Base-by-base conservation (phyloP, 2,113 vertebrate species). In the Podarcis raffonei region DNA sequence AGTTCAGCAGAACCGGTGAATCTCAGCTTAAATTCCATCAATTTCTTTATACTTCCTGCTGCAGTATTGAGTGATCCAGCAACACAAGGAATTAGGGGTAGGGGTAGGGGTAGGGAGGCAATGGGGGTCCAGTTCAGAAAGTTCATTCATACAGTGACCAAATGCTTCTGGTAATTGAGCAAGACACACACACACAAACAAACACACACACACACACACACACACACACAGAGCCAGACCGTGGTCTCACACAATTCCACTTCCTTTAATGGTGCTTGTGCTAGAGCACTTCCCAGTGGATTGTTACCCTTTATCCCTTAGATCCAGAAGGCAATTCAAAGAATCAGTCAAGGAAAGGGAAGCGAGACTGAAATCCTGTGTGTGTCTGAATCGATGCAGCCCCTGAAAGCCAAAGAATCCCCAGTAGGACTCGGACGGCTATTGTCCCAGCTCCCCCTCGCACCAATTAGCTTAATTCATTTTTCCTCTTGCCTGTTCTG, bases 401-500 rank as follows among this genome's bases (percentile, higher is more conserved):
- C 59, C 85, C 83, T 87, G 85, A 82, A 90, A 83, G 84, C 78
- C 94, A 95, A 96, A 94, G 72, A 83, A 78, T 94, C 96, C 96
- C 97, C 95, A 87, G 81, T 96, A 95, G 96, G 97, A 97, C 96
- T 96, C 94, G 94, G 96, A 86, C 95, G 94, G 94, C 96, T 95
- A 96, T 97, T 97, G 96, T 97, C 93, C 96, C 96, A 97, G 95
- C 96, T 97, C 97, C 81, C 97, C 97, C 96, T 95, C 95, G 94
- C 97, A 97, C 96, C 97, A 96, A 97, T 96, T 96, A 94, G 96
- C 96, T 96, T 97, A 97, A 97, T 97, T 97, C 97, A 97, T 97
- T 97, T 97, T 92, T 87, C 88, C 87, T 89, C 87, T 83, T 90
- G 89, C 86, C 87, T 85, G 86, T 90, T 91, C 59, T 35, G 85